Base-by-base conservation (phyloP, 2,797 vertebrate genomes). In the Zalophus californianus region DNA sequence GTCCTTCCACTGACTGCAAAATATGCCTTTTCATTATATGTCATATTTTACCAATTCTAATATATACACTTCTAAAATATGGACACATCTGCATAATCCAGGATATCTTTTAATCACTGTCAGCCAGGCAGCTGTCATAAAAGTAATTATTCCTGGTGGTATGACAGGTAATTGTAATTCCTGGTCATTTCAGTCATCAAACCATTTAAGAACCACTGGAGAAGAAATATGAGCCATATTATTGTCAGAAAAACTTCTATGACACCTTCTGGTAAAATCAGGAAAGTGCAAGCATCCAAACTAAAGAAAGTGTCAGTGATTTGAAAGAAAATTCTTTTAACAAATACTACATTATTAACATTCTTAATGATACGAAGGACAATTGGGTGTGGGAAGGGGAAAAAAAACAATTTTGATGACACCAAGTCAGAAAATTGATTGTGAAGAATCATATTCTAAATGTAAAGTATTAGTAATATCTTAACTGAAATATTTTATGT, bases 201-300 rank as follows among this genome's bases (percentile, higher is more conserved):
- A 68, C 38, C 41, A 92, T 52, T 77, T 64, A 90, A 72, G n/a
- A 23, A 52, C 13, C 20, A 54, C 38, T 66, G 66, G 60, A 94
- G 60, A 89, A 86, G 68, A 92, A 79, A 66, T 6, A 13, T 2
- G 68, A 89, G 35, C 75, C 25, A 23, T 0, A 14, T 41, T 29
- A 14, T 27, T 70, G n/a, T 72, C 73, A 94, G 77, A 44, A 94
- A 85, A 27, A n/a, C 66, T 86, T 68, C 1, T 41, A 18, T 70
- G 95, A 97, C 88, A 91, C 89, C 91, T 95, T 48, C 94, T 97
- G 94, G 86, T 54, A 50, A 50, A 56, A 94, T 32, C 4, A 72
- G 27, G 23, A 54, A 96, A 94, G 66, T 84, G 25, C 90, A 83
- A 77, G n/a, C 25, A 72, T n/a, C 7, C 75, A 70, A 75, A 83